These are phyloP conservation scores for Lemur catta DNA, from an alignment of 2,797 vertebrate species.

Conservation along the genomic window DNA sequence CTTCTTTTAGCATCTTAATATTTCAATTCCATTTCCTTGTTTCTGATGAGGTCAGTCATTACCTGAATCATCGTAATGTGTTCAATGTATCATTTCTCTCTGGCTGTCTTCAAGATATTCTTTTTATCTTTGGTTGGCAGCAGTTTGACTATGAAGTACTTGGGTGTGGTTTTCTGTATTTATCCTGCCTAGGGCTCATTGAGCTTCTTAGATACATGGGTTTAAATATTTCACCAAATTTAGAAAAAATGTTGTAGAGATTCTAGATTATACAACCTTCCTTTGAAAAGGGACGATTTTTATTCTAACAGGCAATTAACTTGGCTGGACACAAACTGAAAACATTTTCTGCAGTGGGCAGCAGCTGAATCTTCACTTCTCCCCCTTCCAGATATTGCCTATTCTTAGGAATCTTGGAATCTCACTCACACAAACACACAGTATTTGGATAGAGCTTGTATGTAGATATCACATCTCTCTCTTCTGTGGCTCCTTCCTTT, in stretches of 20 bases:
- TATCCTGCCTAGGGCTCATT: not conserved
- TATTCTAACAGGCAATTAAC: not conserved
- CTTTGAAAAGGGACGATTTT: not conserved
- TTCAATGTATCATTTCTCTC: not conserved
- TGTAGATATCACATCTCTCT: not conserved
- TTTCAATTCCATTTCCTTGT: not conserved
- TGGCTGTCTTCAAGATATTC: constrained; percentile 8
- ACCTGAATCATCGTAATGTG: not conserved
- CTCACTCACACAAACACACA: not conserved
- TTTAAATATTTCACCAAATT: not conserved
- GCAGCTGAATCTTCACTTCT: not conserved
- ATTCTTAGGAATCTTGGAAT: not conserved
- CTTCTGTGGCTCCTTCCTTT: not conserved
- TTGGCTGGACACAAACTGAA: not conserved
- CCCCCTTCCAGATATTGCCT: not conserved
- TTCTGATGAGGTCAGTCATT: not conserved
- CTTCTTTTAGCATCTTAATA: not conserved
- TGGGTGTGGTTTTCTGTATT: not conserved
- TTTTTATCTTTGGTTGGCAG: not conserved
- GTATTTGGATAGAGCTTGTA: not conserved
- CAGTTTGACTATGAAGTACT: not conserved
- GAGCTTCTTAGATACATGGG: not conserved
- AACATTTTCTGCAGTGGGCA: not conserved
- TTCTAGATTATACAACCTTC: not conserved
- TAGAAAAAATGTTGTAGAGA: not conserved